phyloP scores from a whole-genome alignment of 2,888 invertebrate genomes.

The Trichacis sp. region DNA sequence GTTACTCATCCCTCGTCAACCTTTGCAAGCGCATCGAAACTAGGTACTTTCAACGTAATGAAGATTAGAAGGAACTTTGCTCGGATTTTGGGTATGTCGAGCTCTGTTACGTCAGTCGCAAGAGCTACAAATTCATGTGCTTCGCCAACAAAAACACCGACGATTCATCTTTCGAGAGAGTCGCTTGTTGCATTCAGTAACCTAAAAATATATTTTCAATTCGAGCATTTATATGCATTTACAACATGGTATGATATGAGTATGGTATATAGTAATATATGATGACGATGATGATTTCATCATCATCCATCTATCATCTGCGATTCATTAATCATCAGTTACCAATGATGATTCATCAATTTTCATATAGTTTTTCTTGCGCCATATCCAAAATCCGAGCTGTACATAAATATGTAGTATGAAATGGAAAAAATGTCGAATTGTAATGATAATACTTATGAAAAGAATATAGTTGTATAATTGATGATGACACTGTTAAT shows the following conservation, averaged over 20 bases:
- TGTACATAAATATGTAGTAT: constrained; percentile 24
- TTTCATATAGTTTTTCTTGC: too few relatives aligned
- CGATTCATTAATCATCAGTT: too few relatives aligned
- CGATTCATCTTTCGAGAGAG: constrained; percentile 27
- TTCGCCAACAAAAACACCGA: constrained; percentile 46
- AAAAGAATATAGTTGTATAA: constrained; percentile 38
- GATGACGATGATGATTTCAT: too few relatives aligned
- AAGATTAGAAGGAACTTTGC: constrained; percentile 58
- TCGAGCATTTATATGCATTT: not conserved
- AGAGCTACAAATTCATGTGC: constrained; percentile 55
- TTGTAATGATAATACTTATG: constrained; percentile 6
- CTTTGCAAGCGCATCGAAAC: constrained; percentile 88
- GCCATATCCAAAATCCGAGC: constrained; percentile 38
- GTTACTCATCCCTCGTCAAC: constrained; percentile 81
- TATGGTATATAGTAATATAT: too few relatives aligned
- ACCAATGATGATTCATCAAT: too few relatives aligned
- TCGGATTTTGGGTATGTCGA: constrained; percentile 60
- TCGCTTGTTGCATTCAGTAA: constrained; percentile 52
- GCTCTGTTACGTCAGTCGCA: constrained; percentile 51
- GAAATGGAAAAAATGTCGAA: constrained; percentile 17
- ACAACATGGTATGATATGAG: too few relatives aligned
- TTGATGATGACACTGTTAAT: constrained; percentile 35
- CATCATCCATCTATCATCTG: too few relatives aligned
- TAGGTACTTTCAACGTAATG: constrained; percentile 76
- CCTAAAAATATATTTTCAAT: constrained; percentile 6